Conservation (phyloP, 2,113 vertebrate genomes). For the Tachysurus fulvidraco region DNA sequence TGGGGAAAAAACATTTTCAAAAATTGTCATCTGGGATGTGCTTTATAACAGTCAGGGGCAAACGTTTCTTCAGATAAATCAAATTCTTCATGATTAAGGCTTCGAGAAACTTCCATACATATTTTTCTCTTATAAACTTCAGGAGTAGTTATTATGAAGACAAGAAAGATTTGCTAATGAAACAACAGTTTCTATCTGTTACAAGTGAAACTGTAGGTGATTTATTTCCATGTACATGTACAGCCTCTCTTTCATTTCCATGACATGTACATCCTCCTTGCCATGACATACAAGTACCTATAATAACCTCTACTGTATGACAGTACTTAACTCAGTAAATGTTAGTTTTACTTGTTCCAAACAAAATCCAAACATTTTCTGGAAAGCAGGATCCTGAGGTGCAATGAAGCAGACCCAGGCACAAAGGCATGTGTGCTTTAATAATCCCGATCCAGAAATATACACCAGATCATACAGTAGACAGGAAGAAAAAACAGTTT, state of each 20-base stretch:
- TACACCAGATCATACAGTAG: not conserved
- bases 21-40: no score
- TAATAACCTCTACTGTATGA: not conserved
- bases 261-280: not conserved
- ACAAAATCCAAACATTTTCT: not conserved
- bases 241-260: not conserved
- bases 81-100: not conserved
- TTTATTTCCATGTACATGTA: slow-evolving; percentile 5
- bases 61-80: not conserved
- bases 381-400: not conserved
- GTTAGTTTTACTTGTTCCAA: not conserved
- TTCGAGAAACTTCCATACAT: no score
- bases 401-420: not conserved
- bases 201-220: not conserved
- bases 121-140: not conserved
- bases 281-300: not conserved
- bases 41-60: not conserved
- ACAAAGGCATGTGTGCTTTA: not conserved
- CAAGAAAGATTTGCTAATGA: not conserved
- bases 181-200: not conserved
- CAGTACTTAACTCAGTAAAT: not conserved
- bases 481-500: not conserved
- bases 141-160: not conserved
- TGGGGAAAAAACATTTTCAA: no score
- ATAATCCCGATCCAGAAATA: not conserved